Evolutionary conservation across 2,113 vertebrate genomes (phyloP).

Genomic region (Pygathrix nemaeus): DNA sequence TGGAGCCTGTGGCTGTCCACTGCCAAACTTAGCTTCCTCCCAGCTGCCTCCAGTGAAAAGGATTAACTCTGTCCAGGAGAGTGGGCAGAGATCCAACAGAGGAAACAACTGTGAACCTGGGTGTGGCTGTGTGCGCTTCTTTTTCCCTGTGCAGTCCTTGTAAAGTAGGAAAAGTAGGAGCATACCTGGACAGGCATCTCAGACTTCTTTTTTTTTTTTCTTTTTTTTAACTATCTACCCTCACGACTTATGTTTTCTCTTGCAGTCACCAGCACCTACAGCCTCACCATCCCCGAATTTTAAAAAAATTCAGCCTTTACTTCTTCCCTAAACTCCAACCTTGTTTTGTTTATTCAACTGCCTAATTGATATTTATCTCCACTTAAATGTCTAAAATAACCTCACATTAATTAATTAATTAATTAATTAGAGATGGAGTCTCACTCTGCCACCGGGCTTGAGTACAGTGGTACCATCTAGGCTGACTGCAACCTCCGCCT

Average conservation of each 20-base stretch:
- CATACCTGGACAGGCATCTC: neutral
- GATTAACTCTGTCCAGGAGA: neutral
- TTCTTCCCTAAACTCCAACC: neutral
- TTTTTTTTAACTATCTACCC: too few species aligned
- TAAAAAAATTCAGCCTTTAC: neutral
- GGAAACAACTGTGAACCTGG: neutral
- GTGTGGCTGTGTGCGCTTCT: neutral
- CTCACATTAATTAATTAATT: neutral
- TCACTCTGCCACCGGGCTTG: too few species aligned
- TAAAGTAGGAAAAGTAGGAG: neutral
- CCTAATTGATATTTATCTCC: neutral
- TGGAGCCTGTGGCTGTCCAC: neutral
- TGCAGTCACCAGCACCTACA: neutral
- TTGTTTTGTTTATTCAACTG: neutral
- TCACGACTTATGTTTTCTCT: neutral
- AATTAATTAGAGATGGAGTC: too few species aligned
- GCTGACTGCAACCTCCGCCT: too few species aligned
- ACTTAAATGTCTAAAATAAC: neutral
- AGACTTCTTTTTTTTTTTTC: neutral
- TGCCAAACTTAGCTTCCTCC: neutral
- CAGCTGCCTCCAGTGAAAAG: neutral
- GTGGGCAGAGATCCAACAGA: neutral
- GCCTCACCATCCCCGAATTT: neutral
- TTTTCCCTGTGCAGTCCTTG: neutral
- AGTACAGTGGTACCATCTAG: too few species aligned